These are phyloP conservation scores for Drosophila sulfurigaster DNA, from an alignment of 1,140 invertebrate genomes.

Conservation along the genomic window DNA sequence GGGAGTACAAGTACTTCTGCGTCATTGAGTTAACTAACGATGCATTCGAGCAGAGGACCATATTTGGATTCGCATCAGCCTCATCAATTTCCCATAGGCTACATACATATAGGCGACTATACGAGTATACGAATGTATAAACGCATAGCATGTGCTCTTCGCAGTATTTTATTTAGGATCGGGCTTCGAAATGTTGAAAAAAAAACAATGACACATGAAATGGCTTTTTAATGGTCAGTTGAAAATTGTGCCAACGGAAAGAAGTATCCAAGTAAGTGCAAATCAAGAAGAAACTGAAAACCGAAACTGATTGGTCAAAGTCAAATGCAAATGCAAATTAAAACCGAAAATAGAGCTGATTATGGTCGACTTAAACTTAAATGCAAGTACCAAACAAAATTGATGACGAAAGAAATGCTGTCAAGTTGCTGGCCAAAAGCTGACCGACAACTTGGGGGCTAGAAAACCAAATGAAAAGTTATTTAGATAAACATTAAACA, in stretches of 20 bases:
- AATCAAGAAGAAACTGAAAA: constrained; percentile 24
- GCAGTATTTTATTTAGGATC: constrained; percentile 82
- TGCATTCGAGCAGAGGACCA: constrained; percentile 6
- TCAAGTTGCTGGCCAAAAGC: constrained; percentile 20
- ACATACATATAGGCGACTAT: constrained; percentile 54
- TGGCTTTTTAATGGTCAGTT: constrained; percentile 83
- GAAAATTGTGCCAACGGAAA: constrained; percentile 62
- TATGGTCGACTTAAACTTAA: constrained; percentile 40
- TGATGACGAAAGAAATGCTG: constrained; percentile 18
- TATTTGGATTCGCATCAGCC: not conserved
- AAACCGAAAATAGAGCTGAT: constrained; percentile 52
- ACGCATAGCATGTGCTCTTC: constrained; percentile 70
- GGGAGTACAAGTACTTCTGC: not conserved
- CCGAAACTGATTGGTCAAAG: not conserved
- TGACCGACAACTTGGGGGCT: constrained; percentile 19
- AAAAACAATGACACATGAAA: constrained; percentile 83
- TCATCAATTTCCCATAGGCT: not conserved
- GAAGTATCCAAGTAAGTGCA: constrained; percentile 14
- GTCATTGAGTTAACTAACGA: constrained; percentile 4
- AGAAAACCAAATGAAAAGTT: constrained; percentile 42
- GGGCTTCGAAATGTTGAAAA: constrained; percentile 80
- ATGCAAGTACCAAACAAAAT: constrained; percentile 28
- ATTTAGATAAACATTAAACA: constrained; percentile 44
- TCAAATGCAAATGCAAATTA: constrained; percentile 53
- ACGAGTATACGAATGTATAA: constrained; percentile 51